Base-by-base conservation (phyloP, 2,113 vertebrate genomes). In the Myiagra hebetior region DNA sequence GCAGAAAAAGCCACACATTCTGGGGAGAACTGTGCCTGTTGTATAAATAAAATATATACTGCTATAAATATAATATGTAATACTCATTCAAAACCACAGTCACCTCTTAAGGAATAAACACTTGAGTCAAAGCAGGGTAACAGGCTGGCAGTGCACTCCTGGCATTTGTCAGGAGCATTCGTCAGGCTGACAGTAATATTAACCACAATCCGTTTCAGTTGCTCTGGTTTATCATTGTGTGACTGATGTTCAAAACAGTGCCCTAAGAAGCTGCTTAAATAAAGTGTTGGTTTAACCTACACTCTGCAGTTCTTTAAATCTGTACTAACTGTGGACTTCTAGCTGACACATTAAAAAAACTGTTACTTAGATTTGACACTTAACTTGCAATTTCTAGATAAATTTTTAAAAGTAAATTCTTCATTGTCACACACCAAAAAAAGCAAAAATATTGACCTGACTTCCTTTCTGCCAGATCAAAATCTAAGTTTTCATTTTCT, bases 201-300 rank as follows among this genome's bases (percentile, higher is more conserved):
- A 98, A 98, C 96, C 97, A 98, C 97, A 96, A 97, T 95, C 95
- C 97, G 97, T 97, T 98, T 94, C 96, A 97, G 91, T 97, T 97
- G 91, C 94, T 97, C 93, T 96, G 95, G 97, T 98, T 98, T 98
- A 97, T 97, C 97, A 93, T 89, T 95, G 96, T 95, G 93, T 98
- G 97, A 98, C 93, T 94, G 97, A 97, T 96, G 95, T 91, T 97
- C 91, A 97, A 98, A 97, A 97, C 94, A 97, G 79, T 91, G 95
- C 91, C 87, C 19, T n/a, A 93, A 88, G 93, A 97, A 91, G 90
- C 85, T 95, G 90, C 92, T 97, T 97, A 97, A 96, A 95, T 91
- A 95, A 98, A 98, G 96, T 92, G 75, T 96, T 95, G 85, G 88
- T 93, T 97, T 97, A 98, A 97, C 94, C 95, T 95, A 72, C 67